These are phyloP conservation scores for Sisyra terminalis DNA, from an alignment of 2,888 invertebrate species.

Conservation along the genomic window DNA sequence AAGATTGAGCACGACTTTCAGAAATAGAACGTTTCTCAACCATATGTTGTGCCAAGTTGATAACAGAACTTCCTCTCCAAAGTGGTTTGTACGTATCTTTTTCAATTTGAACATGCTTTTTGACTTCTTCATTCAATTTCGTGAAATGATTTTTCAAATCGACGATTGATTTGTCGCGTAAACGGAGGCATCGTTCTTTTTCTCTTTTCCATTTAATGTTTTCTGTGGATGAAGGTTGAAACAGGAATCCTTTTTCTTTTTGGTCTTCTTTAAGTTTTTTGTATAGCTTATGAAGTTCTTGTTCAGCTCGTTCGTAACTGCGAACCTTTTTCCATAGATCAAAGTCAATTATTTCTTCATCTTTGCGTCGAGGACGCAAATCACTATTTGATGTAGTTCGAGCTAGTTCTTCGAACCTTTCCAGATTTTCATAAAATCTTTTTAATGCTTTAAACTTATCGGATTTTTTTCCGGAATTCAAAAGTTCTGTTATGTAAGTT, in stretches of 20 bases:
- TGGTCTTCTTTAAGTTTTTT: constrained; percentile 61
- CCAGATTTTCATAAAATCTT: constrained; percentile 70
- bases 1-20: constrained; percentile 20
- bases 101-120: constrained; percentile 25
- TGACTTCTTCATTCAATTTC: constrained; percentile 35
- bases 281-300: constrained; percentile 62
- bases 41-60: constrained; percentile 58
- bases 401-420: constrained; percentile 70
- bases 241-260: constrained; percentile 68
- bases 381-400: constrained; percentile 53
- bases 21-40: constrained; percentile 38
- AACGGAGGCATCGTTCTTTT: constrained; percentile 56
- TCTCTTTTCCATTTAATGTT: constrained; percentile 62
- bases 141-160: constrained; percentile 66
- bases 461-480: constrained; percentile 49
- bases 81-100: constrained; percentile 60
- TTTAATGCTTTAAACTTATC: constrained; percentile 72
- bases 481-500: constrained; percentile 46
- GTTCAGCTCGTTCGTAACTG: constrained; percentile 62
- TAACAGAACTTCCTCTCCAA: constrained; percentile 71
- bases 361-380: constrained; percentile 51
- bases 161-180: constrained; percentile 76
- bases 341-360: constrained; percentile 71
- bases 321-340: constrained; percentile 75
- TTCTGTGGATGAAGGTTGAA: constrained; percentile 56